Base-by-base conservation (phyloP, 2,113 vertebrate genomes). In the Telmatochromis sp. region DNA sequence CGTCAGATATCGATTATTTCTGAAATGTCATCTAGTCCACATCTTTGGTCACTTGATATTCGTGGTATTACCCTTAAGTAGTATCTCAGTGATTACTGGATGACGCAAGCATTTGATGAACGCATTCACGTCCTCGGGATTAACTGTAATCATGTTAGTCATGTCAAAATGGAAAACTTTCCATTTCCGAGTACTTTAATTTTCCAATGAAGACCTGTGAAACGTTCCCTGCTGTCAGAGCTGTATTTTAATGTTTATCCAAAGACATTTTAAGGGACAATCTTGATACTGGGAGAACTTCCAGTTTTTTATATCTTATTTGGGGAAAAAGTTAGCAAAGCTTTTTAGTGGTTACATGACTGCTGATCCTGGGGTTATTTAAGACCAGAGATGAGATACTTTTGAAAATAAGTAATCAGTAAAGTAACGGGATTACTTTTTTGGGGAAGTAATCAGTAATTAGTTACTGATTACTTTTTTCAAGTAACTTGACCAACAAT, bases 261-360 rank as follows among this genome's bases (percentile, higher is more conserved):
- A 50, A 47, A 75, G 42, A 75, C 14, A 50, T 47, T 75, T 75
- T 42, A 47, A 19, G 42, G 71, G 9, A 75, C 5, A 47, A 19
- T 23, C 21, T 47, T 45, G 42, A 31, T 4, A 28, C 6, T 75
- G 14, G 71, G 71, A 47, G 14, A 50, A 75, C 42, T 31, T 47
- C 0, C 3, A 2, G 21, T 42, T 42, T 1, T 12, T 28, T 1
- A 50, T 28, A 50, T 26, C 15, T 17, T 75, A 75, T 75, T 31
- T 75, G 23, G 42, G 0, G 23, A 7, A 75, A 31, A 75, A 12
- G 42, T 31, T 19, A 75, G 23, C 9, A 50, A 50, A 75, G 23
- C 26, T 50, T 50, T 50, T 50, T 6, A 50, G 8, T 71, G 9
- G 42, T 28, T 75, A 71, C 5, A 42, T 8, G 9, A 31, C 14